These are phyloP conservation scores for Cheilosia pagana DNA, from an alignment of 2,888 invertebrate genomes.

Conservation along the genomic window DNA sequence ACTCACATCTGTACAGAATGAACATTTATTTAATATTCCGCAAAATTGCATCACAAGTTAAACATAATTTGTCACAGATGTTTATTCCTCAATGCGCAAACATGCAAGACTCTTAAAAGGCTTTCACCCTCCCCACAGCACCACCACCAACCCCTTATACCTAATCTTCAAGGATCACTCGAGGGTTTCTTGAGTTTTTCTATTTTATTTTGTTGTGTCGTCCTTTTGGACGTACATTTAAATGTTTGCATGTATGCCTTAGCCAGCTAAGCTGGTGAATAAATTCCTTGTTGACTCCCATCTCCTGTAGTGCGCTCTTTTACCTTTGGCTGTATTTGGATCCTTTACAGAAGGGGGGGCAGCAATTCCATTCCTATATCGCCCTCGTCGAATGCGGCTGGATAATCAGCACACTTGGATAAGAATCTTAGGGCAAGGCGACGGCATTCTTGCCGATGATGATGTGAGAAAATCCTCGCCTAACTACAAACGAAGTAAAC, in stretches of 20 bases:
- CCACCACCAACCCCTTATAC: background rate
- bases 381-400: conserved; percentile 7
- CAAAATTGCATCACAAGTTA: conserved; percentile 75
- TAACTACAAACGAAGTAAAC: conserved; percentile 64
- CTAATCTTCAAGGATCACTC: conserved; percentile 61
- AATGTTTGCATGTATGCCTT: conserved; percentile 62
- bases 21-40: conserved; percentile 70
- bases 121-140: conserved; percentile 8
- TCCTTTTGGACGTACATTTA: conserved; percentile 57
- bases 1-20: background rate
- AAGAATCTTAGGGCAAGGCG: conserved; percentile 56
- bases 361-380: background rate
- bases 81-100: conserved; percentile 75
- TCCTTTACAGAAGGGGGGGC: background rate
- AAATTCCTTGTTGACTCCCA: conserved; percentile 45
- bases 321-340: background rate
- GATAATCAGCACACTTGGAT: conserved; percentile 66
- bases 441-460: conserved; percentile 31
- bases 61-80: conserved; percentile 75
- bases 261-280: conserved; percentile 60
- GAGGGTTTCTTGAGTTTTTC: conserved; percentile 17
- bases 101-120: conserved; percentile 66
- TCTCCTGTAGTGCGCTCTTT: background rate
- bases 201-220: conserved; percentile 32
- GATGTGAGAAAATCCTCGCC: conserved; percentile 52